Percentiles rank a stretch among this genome's conserved stretches.
phyloP scores from a whole-genome alignment of 2,113 vertebrate genomes.

The Ammodytes dubius region DNA sequence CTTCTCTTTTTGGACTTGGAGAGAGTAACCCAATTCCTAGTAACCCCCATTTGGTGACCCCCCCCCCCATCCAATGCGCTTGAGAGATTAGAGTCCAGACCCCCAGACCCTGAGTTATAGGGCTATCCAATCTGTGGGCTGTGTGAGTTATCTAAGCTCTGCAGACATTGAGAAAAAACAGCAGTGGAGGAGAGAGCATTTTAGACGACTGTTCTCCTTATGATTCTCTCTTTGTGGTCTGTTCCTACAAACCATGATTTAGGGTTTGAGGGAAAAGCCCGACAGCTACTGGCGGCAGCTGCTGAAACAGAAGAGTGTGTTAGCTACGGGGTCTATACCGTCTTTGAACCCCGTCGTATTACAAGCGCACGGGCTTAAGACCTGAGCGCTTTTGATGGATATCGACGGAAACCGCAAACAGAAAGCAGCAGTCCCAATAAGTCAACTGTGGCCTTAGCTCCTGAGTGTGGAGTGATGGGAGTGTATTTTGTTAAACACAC shows the following conservation, averaged over 20 bases:
- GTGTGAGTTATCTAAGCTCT: not conserved
- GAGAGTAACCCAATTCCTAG: constrained; percentile 62
- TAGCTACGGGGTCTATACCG: constrained; percentile 44
- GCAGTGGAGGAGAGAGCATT: constrained; percentile 18
- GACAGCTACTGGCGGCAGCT: constrained; percentile 51
- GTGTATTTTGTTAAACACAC: constrained; percentile 14
- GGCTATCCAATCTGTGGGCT: constrained; percentile 62
- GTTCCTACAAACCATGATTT: constrained; percentile 61
- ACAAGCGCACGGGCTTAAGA: constrained; percentile 26
- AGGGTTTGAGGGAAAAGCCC: constrained; percentile 53
- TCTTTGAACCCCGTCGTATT: constrained; percentile 45
- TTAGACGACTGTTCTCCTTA: constrained; percentile 22
- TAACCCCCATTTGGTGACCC: constrained; percentile 55
- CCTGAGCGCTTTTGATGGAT: constrained; percentile 39
- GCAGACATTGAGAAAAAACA: constrained; percentile 47
- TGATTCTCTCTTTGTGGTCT: constrained; percentile 57
- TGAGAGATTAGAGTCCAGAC: constrained; percentile 57
- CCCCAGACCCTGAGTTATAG: constrained; percentile 43
- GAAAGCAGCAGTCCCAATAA: constrained; percentile 46
- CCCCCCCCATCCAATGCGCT: constrained; percentile 30
- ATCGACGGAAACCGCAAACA: constrained; percentile 49
- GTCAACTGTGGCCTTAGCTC: constrained; percentile 33
- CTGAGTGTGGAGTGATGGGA: constrained; percentile 32
- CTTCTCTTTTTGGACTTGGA: constrained; percentile 41
- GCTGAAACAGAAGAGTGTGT: constrained; percentile 67